Percentiles rank a stretch among this genome's conserved stretches.
These are phyloP conservation scores for Caenorhabditis tropicalis DNA, from an alignment of 1,140 invertebrate genomes.

Conservation along the genomic window DNA sequence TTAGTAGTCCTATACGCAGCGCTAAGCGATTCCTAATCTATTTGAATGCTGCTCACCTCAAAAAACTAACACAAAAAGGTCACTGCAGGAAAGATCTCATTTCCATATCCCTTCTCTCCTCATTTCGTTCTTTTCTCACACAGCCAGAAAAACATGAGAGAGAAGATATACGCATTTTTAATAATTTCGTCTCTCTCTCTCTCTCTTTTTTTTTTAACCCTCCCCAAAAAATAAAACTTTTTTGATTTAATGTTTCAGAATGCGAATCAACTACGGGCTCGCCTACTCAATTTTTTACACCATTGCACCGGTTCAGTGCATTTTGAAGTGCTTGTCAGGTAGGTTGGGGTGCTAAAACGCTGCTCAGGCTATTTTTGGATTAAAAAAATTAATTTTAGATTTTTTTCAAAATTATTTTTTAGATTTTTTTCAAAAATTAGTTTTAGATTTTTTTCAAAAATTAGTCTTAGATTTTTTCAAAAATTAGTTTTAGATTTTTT, in stretches of 20 bases:
- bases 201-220: not conserved
- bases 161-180: not conserved
- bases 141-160: not conserved
- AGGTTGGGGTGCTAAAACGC: no score
- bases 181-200: not conserved
- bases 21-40: not conserved
- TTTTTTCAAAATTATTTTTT: no score
- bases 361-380: no score
- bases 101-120: constrained; percentile 18
- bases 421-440: no score
- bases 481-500: no score
- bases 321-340: constrained; percentile 29
- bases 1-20: no score
- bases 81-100: constrained; percentile 39
- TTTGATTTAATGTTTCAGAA: no score
- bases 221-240: no score
- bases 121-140: not conserved
- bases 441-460: no score
- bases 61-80: not conserved
- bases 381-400: no score
- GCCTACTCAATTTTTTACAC: constrained; percentile 12
- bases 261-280: not conserved
- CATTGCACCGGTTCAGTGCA: not conserved
- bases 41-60: no score
- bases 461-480: no score